Percentiles rank a stretch among this genome's conserved stretches.
These are phyloP conservation scores for Cochlearius cochlearius DNA, from an alignment of 2,113 vertebrate species.

Conservation along the genomic window DNA sequence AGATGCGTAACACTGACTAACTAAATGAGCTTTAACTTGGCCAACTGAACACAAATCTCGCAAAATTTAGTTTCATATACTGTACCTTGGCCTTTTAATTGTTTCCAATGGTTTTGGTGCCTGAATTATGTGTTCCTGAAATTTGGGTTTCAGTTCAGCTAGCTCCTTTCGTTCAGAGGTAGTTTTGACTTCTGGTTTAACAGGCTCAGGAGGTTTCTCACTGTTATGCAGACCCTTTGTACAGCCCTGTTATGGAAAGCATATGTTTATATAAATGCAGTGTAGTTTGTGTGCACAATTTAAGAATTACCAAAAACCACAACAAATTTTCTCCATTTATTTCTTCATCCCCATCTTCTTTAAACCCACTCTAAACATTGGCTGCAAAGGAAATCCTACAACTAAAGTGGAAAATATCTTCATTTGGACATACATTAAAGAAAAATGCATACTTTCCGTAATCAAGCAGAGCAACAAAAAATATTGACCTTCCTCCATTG, in stretches of 20 bases:
- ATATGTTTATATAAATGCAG: background rate
- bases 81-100: constrained; percentile 90
- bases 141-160: constrained; percentile 85
- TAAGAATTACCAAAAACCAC: background rate
- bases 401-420: background rate
- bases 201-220: constrained; percentile 92
- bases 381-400: background rate
- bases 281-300: background rate
- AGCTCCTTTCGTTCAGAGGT: constrained; percentile 85
- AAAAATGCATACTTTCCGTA: background rate
- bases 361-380: background rate
- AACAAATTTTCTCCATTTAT: background rate
- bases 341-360: background rate
- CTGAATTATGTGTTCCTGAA: constrained; percentile 90
- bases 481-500: background rate
- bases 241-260: constrained; percentile 82
- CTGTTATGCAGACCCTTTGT: constrained; percentile 94
- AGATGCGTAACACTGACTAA: background rate
- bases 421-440: background rate
- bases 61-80: background rate
- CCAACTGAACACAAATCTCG: background rate
- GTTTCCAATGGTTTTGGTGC: constrained; percentile 91
- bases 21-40: background rate
- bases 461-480: background rate
- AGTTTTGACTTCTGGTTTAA: constrained; percentile 91